Evolutionary conservation across 2,113 vertebrate genomes (phyloP).

Genomic region (Suncus etruscus): DNA sequence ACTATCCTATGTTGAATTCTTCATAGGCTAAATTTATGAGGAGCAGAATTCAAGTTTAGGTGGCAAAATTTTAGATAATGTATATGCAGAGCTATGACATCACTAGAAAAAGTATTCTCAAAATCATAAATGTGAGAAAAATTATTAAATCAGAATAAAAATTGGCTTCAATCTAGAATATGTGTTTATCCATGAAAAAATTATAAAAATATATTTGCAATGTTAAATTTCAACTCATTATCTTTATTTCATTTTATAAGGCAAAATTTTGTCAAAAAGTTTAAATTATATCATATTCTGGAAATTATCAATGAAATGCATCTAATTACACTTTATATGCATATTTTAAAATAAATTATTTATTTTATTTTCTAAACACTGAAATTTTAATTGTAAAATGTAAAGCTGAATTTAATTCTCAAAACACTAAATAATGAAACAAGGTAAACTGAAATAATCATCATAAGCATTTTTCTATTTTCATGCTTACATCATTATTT

Average conservation of each 20-base stretch:
- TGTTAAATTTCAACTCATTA: constrained; percentile 13
- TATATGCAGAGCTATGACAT: neutral
- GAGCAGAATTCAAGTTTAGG: neutral
- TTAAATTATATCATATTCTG: constrained; percentile 19
- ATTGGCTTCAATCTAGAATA: neutral
- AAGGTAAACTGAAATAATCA: neutral
- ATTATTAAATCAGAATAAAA: constrained; percentile 1
- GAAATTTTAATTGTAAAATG: constrained; percentile 31
- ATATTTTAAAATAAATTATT: neutral
- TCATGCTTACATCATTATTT: neutral
- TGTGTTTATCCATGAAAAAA: neutral
- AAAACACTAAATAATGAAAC: neutral
- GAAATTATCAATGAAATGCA: constrained; percentile 35
- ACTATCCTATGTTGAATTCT: neutral
- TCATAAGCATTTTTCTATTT: neutral
- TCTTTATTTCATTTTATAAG: neutral
- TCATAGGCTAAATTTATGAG: constrained; percentile 3
- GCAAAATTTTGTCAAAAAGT: constrained; percentile 16
- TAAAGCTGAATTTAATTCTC: constrained; percentile 50
- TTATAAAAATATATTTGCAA: neutral
- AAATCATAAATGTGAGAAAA: neutral
- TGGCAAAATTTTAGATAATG: neutral
- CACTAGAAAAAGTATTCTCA: constrained; percentile 7
- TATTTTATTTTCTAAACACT: constrained; percentile 34
- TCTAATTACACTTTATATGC: neutral